phyloP scores from a whole-genome alignment of 2,113 vertebrate species.

The Mesembrinibis cayennensis region DNA sequence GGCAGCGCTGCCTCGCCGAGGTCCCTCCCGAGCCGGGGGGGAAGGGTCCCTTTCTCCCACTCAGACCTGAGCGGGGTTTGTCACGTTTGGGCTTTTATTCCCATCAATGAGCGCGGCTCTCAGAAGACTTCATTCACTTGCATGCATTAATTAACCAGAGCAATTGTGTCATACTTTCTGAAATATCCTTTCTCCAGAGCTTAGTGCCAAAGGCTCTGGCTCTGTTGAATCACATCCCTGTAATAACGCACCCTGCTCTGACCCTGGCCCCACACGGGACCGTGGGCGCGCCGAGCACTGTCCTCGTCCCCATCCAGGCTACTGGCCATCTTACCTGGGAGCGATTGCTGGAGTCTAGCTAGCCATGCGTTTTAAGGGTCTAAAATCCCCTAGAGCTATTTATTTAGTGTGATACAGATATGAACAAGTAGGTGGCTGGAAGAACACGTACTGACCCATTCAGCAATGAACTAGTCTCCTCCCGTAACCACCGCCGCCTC shows the following conservation, averaged over 20 bases:
- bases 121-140: background rate
- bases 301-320: background rate
- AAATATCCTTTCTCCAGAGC: background rate
- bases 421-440: background rate
- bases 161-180: background rate
- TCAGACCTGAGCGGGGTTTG: background rate
- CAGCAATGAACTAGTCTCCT: background rate
- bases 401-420: background rate
- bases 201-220: background rate
- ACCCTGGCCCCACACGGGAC: background rate
- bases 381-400: background rate
- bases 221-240: background rate
- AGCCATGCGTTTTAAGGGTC: rapidly evolving
- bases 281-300: background rate
- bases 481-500: background rate
- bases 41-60: background rate
- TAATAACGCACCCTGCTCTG: background rate
- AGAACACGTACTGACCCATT: background rate
- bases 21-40: background rate
- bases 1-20: background rate
- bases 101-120: background rate
- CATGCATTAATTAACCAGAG: background rate
- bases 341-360: too few relatives aligned
- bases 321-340: background rate
- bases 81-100: background rate